Evolutionary conservation across 2,113 vertebrate genomes (phyloP).

Genomic region (Phaethornis superciliosus): DNA sequence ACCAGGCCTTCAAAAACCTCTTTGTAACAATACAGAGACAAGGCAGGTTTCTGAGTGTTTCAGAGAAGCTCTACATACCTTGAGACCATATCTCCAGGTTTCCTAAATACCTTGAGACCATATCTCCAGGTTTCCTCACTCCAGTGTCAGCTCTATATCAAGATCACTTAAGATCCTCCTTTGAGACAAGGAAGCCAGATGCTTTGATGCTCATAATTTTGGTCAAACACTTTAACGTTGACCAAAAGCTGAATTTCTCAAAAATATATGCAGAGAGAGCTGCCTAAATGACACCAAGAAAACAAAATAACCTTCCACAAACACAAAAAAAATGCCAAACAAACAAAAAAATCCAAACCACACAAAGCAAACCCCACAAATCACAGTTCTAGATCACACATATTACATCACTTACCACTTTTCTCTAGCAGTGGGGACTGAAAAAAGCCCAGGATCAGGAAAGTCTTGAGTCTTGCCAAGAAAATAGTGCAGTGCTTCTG

Average conservation of each 20-base stretch:
- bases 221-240: neutral
- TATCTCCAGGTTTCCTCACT: neutral
- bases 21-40: neutral
- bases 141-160: neutral
- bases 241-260: neutral
- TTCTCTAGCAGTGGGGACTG: neutral
- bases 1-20: neutral
- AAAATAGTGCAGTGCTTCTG: neutral
- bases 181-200: neutral
- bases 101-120: neutral
- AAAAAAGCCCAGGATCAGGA: neutral
- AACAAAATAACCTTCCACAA: neutral
- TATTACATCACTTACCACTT: neutral
- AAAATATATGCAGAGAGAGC: neutral
- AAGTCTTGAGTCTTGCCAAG: neutral
- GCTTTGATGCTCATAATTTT: neutral
- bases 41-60: neutral
- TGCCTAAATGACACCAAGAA: neutral
- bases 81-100: neutral
- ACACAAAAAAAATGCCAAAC: accelerated
- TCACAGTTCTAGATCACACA: neutral
- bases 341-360: neutral
- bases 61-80: neutral
- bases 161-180: neutral
- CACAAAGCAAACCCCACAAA: neutral